A percentile compares a stretch with the other conserved stretches of the same genome.
Evolutionary conservation across 2,888 invertebrate species (phyloP).

Genomic region (Anaspis maculata): DNA sequence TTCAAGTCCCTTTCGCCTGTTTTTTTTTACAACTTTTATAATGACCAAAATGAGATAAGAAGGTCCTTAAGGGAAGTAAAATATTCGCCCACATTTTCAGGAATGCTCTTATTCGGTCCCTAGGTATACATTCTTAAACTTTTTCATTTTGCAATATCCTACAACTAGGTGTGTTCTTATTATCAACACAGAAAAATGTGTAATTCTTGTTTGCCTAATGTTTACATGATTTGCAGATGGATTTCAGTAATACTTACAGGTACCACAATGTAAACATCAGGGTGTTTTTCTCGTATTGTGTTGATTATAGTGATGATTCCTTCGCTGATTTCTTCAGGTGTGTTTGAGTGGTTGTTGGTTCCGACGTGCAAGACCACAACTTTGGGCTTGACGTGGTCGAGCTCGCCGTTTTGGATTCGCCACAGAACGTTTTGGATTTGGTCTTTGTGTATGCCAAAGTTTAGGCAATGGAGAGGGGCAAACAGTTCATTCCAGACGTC

Average conservation of each 20-base stretch:
- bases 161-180: no score
- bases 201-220: no score
- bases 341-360: conserved; percentile 76
- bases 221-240: no score
- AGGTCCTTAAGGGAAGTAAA: no score
- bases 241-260: conserved; percentile 55
- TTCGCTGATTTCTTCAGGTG: conserved; percentile 71
- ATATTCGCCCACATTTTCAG: no score
- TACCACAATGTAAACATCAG: conserved; percentile 72
- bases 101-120: no score
- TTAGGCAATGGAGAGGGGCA: conserved; percentile 84
- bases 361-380: conserved; percentile 82
- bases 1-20: no score
- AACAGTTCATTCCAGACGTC: conserved; percentile 86
- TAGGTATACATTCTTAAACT: no score
- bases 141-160: no score
- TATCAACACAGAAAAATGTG: no score
- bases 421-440: conserved; percentile 83
- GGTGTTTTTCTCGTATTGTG: conserved; percentile 67
- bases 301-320: conserved; percentile 73
- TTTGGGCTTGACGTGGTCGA: conserved; percentile 84
- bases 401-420: conserved; percentile 82
- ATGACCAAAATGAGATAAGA: no score
- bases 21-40: no score
- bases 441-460: conserved; percentile 85